Evolutionary conservation across 2,888 invertebrate species (phyloP), one percentile per base, ranked within the genome.

Genomic region (Phyto melanocephala): DNA sequence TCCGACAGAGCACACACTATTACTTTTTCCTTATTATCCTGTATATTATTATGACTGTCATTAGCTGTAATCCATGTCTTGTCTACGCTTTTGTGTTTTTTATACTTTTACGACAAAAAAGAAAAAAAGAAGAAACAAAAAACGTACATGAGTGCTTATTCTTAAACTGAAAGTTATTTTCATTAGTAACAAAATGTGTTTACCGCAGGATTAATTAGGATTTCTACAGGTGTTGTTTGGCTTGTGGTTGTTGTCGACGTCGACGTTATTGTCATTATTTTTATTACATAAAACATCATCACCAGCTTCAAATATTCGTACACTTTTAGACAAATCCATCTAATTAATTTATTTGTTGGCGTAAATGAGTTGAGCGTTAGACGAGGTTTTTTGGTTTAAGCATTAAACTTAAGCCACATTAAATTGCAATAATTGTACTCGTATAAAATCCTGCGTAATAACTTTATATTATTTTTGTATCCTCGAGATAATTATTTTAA

Each of bases 271-370:
- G 70, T 81, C 71, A 72, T 81, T 70, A 74, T 58, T 65, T 50
- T 75, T 68, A 78, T 74, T 67, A 54, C 10, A 47, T 13, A 42
- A 0, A 54, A 20, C n/a, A 47, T 52, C 17, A 33, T 47, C 33
- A 10, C 45, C 40, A 60, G 37, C 63, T 15, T 74, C 20, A 13
- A 22, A 11, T 28, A 28, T 28, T n/a, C n/a, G n/a, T n/a, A n/a
- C n/a, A n/a, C 10, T 35, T 70, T 81, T 63, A 81, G 83, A 80
- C 81, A 84, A 81, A 84, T 81, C 77, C 56, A 37, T 42, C 77
- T 85, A 85, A 85, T 85, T 85, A 85, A 85, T 83, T 85, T 84
- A 84, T 85, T 82, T 84, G 77, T 68, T 75, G 28, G 10, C 28
- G 65, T 54, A 65, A 52, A 70, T 45, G 40, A 54, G 50, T 40